phyloP scores from a whole-genome alignment of 2,113 vertebrate genomes.

The Hippocampus comes region DNA sequence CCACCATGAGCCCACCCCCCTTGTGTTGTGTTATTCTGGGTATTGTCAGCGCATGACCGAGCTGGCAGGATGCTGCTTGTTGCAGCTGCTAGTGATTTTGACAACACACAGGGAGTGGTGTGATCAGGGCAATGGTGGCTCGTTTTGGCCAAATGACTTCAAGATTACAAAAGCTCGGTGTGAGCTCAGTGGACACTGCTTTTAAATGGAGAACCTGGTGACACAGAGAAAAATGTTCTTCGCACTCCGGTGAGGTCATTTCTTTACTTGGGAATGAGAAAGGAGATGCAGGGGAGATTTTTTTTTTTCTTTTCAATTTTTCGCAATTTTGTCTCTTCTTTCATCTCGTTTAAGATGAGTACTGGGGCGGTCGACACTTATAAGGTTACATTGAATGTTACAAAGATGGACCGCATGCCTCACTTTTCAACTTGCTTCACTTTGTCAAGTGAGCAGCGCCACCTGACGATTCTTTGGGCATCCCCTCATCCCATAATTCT shows the following conservation, averaged over 20 bases:
- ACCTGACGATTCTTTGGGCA: slow-evolving; percentile 3
- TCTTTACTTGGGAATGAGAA: slow-evolving; percentile 17
- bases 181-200: slow-evolving; percentile 25
- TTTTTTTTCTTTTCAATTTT: neutral
- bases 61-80: slow-evolving; percentile 56
- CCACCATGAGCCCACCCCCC: neutral
- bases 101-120: slow-evolving; percentile 55
- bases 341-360: neutral
- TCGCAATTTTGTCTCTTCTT: slow-evolving; percentile 9
- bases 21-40: slow-evolving; percentile 14
- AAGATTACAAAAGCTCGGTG: slow-evolving; percentile 45
- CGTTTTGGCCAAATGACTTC: slow-evolving; percentile 54
- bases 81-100: slow-evolving; percentile 87
- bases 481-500: neutral
- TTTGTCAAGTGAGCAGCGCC: slow-evolving; percentile 3
- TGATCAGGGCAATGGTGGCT: slow-evolving; percentile 79
- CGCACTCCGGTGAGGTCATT: slow-evolving; percentile 15
- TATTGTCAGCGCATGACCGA: slow-evolving; percentile 33
- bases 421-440: neutral
- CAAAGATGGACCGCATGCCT: slow-evolving; percentile 1
- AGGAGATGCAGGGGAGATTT: neutral
- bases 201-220: slow-evolving; percentile 17
- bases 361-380: neutral
- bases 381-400: neutral
- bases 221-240: slow-evolving; percentile 14